These are phyloP conservation scores for Drosophila lowei DNA, from an alignment of 1,140 invertebrate species.

Conservation along the genomic window DNA sequence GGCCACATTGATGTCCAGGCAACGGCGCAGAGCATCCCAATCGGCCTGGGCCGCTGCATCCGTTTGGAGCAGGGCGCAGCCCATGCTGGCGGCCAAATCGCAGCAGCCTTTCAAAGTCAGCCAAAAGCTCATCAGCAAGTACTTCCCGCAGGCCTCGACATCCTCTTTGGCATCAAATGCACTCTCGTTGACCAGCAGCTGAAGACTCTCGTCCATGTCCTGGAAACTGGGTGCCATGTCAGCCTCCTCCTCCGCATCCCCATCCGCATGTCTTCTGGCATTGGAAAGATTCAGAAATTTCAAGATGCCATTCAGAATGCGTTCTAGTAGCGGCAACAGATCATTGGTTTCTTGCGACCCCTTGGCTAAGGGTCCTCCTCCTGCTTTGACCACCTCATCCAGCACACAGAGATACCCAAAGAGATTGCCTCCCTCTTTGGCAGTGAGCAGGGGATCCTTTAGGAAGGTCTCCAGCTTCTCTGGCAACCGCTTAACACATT, in stretches of 20 bases:
- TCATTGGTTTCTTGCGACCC: slow-evolving; percentile 1
- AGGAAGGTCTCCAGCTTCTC: slow-evolving; percentile 25
- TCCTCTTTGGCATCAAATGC: slow-evolving; percentile 56
- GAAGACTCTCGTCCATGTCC: slow-evolving; percentile 85
- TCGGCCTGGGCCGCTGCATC: neutral
- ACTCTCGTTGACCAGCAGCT: slow-evolving; percentile 83
- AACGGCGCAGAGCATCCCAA: slow-evolving; percentile 76
- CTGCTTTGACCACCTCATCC: slow-evolving; percentile 44
- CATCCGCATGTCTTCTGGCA: neutral
- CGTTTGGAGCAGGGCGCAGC: slow-evolving; percentile 33
- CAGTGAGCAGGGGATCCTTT: slow-evolving; percentile 50
- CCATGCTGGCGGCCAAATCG: slow-evolving; percentile 74
- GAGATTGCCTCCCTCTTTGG: slow-evolving; percentile 52
- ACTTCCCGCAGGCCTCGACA: slow-evolving; percentile 85
- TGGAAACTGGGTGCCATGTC: slow-evolving; percentile 84
- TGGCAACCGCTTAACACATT: slow-evolving; percentile 22
- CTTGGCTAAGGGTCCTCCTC: neutral
- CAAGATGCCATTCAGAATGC: slow-evolving; percentile 48
- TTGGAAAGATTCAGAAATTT: slow-evolving; percentile 68
- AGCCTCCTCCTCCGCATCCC: slow-evolving; percentile 49
- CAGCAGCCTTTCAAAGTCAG: slow-evolving; percentile 87
- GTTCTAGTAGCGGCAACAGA: slow-evolving; percentile 49
- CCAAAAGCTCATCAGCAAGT: slow-evolving; percentile 90
- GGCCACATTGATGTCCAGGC: slow-evolving; percentile 85
- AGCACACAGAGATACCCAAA: slow-evolving; percentile 63